A percentile compares a stretch with the other conserved stretches of the same genome.
Conservation (phyloP, 37 sponge, comb jelly and placozoan species). For the Bolinopsis microptera region DNA sequence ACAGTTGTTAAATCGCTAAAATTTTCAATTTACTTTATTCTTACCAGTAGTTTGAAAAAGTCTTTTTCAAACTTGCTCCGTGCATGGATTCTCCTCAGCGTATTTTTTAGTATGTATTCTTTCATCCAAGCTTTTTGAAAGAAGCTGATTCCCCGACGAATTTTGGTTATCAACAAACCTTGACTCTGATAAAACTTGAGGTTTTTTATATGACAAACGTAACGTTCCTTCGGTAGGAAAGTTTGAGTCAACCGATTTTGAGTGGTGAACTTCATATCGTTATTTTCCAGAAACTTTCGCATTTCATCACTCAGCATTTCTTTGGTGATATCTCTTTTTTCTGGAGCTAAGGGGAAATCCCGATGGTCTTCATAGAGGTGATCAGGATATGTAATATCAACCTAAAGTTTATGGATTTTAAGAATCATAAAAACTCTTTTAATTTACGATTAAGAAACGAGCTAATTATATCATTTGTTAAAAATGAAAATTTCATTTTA, state of each 20-base stretch:
- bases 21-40: background rate
- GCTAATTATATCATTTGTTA: too few species aligned
- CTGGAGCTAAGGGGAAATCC: background rate
- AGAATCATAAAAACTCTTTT: background rate
- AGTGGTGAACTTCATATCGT: background rate
- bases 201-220: conserved; percentile 4
- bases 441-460: too few species aligned
- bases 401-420: background rate
- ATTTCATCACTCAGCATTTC: conserved; percentile 8
- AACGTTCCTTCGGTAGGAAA: background rate
- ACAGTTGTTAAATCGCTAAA: background rate
- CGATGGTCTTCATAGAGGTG: background rate
- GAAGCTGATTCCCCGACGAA: background rate
- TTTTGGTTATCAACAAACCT: background rate
- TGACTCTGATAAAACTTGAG: background rate
- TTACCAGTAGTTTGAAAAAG: conserved; percentile 16
- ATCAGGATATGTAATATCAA: conserved; percentile 22
- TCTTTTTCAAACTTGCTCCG: conserved; percentile 28
- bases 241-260: background rate
- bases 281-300: background rate
- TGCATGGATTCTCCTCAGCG: background rate
- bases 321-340: background rate
- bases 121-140: conserved; percentile 21
- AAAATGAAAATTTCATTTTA: too few species aligned
- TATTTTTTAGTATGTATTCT: background rate